phyloP scores from a whole-genome alignment of 1,140 invertebrate species.

The Magallana ariakensis region DNA sequence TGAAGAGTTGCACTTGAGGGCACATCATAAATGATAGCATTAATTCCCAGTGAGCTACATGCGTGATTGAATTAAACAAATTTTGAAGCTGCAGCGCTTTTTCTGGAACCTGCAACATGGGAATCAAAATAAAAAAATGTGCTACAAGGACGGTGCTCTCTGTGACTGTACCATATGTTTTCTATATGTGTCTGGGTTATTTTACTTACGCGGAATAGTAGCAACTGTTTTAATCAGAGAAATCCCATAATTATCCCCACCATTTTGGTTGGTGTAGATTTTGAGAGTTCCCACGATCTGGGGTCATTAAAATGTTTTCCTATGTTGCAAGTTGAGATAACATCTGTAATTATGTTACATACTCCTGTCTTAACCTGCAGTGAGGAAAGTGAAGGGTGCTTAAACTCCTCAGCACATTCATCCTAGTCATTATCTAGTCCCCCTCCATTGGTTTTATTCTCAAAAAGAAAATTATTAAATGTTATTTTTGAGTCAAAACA shows the following conservation, averaged over 20 bases:
- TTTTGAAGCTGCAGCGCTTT: not conserved
- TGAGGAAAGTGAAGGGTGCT: not conserved
- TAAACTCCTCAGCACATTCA: not conserved
- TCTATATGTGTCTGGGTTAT: not conserved
- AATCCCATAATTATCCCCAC: constrained; percentile 30
- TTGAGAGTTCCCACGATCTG: constrained; percentile 31
- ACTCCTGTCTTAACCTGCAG: constrained; percentile 9
- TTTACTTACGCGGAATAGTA: not conserved
- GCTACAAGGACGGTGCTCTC: not conserved
- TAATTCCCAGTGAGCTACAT: not conserved
- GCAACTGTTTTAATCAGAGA: constrained; percentile 36
- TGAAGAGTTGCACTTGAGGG: not conserved
- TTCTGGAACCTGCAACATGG: not conserved
- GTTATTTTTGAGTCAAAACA: constrained; percentile 13
- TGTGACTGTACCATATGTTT: constrained; percentile 19
- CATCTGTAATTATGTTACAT: constrained; percentile 37
- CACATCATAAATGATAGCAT: constrained; percentile 29
- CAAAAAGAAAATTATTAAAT: not conserved
- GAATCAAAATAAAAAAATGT: not conserved
- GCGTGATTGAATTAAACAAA: not conserved
- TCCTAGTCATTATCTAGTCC: not conserved
- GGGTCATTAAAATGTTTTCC: constrained; percentile 26
- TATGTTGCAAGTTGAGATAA: constrained; percentile 34
- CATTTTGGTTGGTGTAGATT: constrained; percentile 7
- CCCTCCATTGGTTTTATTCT: constrained; percentile 4